A percentile compares a stretch with the other conserved stretches of the same genome.
Conservation (phyloP, 2,113 vertebrate genomes). For the Cochlearius cochlearius region DNA sequence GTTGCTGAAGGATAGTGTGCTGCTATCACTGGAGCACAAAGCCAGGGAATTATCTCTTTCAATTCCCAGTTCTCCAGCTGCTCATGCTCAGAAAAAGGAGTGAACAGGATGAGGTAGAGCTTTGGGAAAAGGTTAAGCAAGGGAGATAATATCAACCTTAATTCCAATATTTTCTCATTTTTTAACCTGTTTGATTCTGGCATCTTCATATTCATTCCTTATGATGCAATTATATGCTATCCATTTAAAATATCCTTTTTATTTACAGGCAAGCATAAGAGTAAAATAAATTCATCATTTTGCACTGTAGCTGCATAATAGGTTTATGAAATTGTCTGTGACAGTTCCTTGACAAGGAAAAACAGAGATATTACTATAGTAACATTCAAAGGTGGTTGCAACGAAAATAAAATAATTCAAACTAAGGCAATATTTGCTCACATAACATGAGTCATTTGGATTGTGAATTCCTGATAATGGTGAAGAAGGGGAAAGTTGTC, state of each 20-base stretch:
- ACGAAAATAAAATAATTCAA: conserved; percentile 26
- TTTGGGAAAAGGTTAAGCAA: neutral
- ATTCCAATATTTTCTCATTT: neutral
- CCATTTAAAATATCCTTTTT: neutral
- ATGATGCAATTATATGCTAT: neutral
- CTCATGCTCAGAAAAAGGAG: neutral
- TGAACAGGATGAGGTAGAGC: neutral
- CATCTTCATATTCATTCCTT: neutral
- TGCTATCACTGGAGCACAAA: neutral
- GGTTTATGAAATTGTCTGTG: conserved; percentile 2
- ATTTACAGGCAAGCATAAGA: neutral
- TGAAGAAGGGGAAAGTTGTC: neutral
- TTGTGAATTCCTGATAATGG: neutral
- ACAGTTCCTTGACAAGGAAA: conserved; percentile 2
- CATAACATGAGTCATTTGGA: neutral
- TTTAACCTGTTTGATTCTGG: neutral
- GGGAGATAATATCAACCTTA: neutral
- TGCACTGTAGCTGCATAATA: neutral
- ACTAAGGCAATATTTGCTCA: conserved; percentile 40
- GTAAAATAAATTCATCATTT: neutral
- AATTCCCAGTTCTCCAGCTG: neutral
- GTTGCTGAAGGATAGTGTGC: neutral
- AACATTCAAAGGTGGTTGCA: conserved; percentile 25
- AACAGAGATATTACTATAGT: conserved; percentile 39
- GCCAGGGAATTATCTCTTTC: neutral